phyloP scores from a whole-genome alignment of 1,140 invertebrate species.

The Ceratitis capitata region DNA sequence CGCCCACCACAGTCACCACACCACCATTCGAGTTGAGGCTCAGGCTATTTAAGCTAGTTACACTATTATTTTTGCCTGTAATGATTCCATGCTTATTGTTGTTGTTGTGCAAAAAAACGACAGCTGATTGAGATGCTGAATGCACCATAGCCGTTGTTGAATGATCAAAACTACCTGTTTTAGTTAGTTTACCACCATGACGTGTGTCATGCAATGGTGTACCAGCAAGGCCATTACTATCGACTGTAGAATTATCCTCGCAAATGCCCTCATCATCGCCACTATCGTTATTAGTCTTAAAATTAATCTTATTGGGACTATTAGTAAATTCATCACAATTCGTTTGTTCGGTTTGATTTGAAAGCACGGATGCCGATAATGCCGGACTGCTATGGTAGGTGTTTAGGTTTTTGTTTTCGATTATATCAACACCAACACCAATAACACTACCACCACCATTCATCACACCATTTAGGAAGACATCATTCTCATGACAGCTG shows the following conservation, averaged over 20 bases:
- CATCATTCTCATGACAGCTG: conserved; percentile 39
- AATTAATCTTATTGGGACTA: conserved; percentile 44
- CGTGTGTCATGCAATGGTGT: conserved; percentile 45
- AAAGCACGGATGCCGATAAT: conserved; percentile 50
- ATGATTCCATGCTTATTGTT: conserved; percentile 37
- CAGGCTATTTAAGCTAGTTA: conserved; percentile 42
- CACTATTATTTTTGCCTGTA: conserved; percentile 35
- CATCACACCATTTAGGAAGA: conserved; percentile 40
- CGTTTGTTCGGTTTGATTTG: conserved; percentile 62
- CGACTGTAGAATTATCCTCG: background rate
- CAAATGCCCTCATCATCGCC: conserved; percentile 28
- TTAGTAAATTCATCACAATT: conserved; percentile 54
- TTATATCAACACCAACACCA: background rate
- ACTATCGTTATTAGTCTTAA: conserved; percentile 30
- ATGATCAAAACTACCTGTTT: conserved; percentile 8
- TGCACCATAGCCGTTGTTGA: conserved; percentile 35
- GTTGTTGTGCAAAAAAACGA: conserved; percentile 29
- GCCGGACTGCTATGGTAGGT: conserved; percentile 52
- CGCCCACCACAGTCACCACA: background rate
- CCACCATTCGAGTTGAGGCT: conserved; percentile 6
- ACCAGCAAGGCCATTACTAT: conserved; percentile 30
- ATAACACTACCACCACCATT: conserved; percentile 14
- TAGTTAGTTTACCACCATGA: conserved; percentile 35
- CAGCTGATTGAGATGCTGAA: conserved; percentile 42
- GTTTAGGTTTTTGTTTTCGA: conserved; percentile 32